Evolutionary conservation across 2,888 invertebrate genomes (phyloP), one percentile per base, ranked within the genome.

Genomic region (Pyrrhopygopsis socrates): DNA sequence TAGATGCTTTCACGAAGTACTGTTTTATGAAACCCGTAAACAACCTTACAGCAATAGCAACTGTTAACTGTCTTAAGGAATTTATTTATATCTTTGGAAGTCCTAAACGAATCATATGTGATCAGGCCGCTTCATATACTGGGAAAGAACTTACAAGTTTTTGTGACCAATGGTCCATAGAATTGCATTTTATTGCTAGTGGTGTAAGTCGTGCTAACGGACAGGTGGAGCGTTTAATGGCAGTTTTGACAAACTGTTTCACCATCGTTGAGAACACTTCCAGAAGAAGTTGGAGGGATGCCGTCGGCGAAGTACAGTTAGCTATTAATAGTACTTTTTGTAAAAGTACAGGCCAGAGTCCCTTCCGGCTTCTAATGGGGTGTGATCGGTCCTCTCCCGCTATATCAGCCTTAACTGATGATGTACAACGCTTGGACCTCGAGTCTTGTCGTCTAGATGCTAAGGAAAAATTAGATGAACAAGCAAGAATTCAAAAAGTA

Each of bases 181-280:
- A 87, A 11, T 2, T 88, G 1, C 82, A 83, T 73, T n/a, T 60
- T 8, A 87, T 87, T 58, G 82, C 90, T 22, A 80, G 85, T 76
- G 88, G 87, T 65, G 75, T 83, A 27, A 90, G 87, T 78, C 83
- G 90, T 84, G 89, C 89, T 2, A 91, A 91, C 70, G 90, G 92
- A 9, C 91, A 92, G 73, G 89, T 86, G 2, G 91, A 91, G 58
- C 41, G 87, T 27, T 20, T 85, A 15, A 84, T 93, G 82, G 77
- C 75, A 1, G 91, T 89, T 3, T 54, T 92, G 11, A 90, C 84
- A 27, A 91, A 89, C 63, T 87, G 84, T 50, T 86, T 92, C 30
- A 90, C 87, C 0, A 79, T 87, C 24, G 84, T 71, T 30, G 86
- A 87, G 71, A 86, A 91, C 80, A 79, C 9, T 22, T 67, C 0